Evolutionary conservation across 2,113 vertebrate genomes (phyloP), one percentile per base, ranked within the genome.

Genomic region (Menidia beryllina): DNA sequence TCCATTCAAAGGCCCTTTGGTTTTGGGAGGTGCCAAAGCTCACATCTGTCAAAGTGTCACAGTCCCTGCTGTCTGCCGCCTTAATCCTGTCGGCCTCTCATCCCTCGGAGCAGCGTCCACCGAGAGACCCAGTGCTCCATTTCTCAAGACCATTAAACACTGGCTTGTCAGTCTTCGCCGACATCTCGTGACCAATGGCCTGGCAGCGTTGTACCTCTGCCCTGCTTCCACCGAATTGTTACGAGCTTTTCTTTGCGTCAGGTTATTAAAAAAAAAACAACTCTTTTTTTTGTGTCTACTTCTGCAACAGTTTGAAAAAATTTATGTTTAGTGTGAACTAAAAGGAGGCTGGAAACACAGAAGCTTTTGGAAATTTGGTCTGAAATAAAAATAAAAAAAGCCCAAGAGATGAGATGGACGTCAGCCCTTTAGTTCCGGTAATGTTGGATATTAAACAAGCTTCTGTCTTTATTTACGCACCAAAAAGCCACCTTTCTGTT

Each of bases 31-130:
- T 56, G 76, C 79, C 79, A 75, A 79, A 81, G 75, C 64, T 53
- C 89, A 87, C 88, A 91, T 91, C 89, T 90, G 90, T 92, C 92
- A 90, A 84, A 81, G 77, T 89, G 88, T 92, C 86, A 86, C 55
- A 72, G 67, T 63, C 67, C 72, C 80, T 53, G 75, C 64, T 72
- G 76, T 79, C 83, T 66, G 21, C 36, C 27, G 55, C 48, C 58
- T 51, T 69, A 45, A 65, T 67, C 62, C 79, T 41, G 55, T 54
- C 54, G 69, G 43, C 61, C 65, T 69, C 74, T 47, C 69, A 20
- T 55, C 51, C 54, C 58, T 72, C 76, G 63, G 36, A 78, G 60
- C 71, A 6, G 24, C 21, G 53, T 85, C 83, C 81, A 88, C 71
- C 76, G 26, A 81, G 54, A 54, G 79, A 68, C 64, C 84, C 47